Conservation (phyloP, 2,888 invertebrate genomes). For the Chironomus riparius region DNA sequence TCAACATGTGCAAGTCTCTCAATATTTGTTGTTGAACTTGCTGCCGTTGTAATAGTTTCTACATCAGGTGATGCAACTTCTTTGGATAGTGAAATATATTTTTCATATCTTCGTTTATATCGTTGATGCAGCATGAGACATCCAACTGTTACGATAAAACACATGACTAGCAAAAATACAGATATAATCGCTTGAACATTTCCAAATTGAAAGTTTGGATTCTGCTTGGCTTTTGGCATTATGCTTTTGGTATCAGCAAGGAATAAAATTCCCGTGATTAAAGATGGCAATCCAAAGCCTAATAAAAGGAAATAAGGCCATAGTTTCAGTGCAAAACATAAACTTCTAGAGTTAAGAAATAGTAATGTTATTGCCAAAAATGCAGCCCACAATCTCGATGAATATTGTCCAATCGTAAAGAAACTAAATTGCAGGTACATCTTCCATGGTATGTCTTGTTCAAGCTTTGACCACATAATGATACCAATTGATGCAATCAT, state of each 20-base stretch:
- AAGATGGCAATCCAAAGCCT: conserved; percentile 51
- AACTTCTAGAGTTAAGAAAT: conserved; percentile 72
- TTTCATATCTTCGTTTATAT: conserved; percentile 61
- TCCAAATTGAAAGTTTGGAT: conserved; percentile 70
- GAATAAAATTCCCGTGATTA: conserved; percentile 58
- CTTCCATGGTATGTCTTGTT: conserved; percentile 49
- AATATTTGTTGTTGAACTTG: conserved; percentile 36
- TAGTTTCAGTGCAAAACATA: conserved; percentile 69
- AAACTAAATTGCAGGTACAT: conserved; percentile 66
- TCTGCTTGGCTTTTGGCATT: conserved; percentile 50
- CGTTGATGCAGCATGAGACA: conserved; percentile 76
- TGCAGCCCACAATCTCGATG: conserved; percentile 77
- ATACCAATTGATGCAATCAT: conserved; percentile 61
- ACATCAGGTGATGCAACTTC: conserved; percentile 46
- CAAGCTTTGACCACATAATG: conserved; percentile 59
- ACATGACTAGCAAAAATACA: conserved; percentile 64
- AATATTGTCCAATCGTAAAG: conserved; percentile 68
- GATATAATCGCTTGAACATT: conserved; percentile 68
- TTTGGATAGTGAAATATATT: conserved; percentile 52
- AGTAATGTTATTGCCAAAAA: conserved; percentile 72
- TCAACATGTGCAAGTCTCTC: conserved; percentile 2
- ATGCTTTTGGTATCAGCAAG: conserved; percentile 44
- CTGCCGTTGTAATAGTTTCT: conserved; percentile 34
- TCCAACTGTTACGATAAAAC: conserved; percentile 73
- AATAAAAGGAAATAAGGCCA: conserved; percentile 57